phyloP scores from a whole-genome alignment of 2,797 vertebrate species.

The Chanos chanos region DNA sequence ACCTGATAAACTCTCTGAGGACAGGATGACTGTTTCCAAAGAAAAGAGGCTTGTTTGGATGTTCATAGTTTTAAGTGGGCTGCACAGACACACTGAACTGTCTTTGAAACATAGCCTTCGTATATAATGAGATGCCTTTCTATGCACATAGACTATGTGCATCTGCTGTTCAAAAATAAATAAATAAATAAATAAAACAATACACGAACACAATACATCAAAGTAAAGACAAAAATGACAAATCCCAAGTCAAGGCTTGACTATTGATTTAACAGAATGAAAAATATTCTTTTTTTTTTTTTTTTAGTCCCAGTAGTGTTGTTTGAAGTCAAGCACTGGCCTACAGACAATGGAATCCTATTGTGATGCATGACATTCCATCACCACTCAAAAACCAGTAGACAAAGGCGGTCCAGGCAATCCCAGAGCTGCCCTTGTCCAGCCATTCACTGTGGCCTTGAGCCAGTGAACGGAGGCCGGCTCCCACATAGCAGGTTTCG shows the following conservation, averaged over 20 bases:
- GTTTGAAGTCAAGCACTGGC: slow-evolving; percentile 16
- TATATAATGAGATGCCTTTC: too few relatives aligned
- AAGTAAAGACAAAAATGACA: slow-evolving; percentile 2
- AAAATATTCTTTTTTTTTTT: slow-evolving; percentile 21
- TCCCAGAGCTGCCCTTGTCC: slow-evolving; percentile 8
- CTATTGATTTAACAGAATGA: not conserved
- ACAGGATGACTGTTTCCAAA: too few relatives aligned
- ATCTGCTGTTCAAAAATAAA: too few relatives aligned
- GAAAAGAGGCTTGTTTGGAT: too few relatives aligned
- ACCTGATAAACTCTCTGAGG: too few relatives aligned
- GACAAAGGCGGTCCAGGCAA: not conserved
- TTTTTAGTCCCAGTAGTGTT: not conserved
- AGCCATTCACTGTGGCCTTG: not conserved
- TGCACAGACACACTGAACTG: too few relatives aligned
- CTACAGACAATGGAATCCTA: slow-evolving; percentile 15
- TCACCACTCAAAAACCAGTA: slow-evolving; percentile 8
- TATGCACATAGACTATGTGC: too few relatives aligned
- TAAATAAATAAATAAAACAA: too few relatives aligned
- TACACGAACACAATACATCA: too few relatives aligned
- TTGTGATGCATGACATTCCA: slow-evolving; percentile 2
- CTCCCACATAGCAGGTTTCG: slow-evolving; percentile 19
- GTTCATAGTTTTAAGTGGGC: too few relatives aligned
- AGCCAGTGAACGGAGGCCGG: not conserved
- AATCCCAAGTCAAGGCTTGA: too few relatives aligned
- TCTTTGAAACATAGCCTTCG: too few relatives aligned